Evolutionary conservation across 1,140 invertebrate genomes (phyloP).

Genomic region (Pemphigus obesinymphae): DNA sequence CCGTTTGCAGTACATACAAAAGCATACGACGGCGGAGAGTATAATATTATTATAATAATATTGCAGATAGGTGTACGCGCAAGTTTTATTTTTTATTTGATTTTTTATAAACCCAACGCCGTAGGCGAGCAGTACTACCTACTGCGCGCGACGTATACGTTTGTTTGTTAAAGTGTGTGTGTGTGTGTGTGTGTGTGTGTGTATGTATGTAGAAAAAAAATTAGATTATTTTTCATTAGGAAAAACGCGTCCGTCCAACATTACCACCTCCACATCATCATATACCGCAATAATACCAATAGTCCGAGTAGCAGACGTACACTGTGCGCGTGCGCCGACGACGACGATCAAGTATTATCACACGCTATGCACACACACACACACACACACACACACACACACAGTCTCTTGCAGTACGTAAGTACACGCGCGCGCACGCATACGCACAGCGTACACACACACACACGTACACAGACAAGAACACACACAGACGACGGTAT

Average conservation of each 20-base stretch:
- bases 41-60: no score
- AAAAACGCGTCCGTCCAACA: not conserved
- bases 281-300: not conserved
- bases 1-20: not conserved
- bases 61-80: not conserved
- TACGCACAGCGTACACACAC: not conserved
- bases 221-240: conserved; percentile 1
- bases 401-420: no score
- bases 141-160: not conserved
- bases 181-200: not conserved
- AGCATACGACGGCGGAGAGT: no score
- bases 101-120: not conserved
- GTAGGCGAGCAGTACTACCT: not conserved
- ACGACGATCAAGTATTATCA: not conserved
- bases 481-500: not conserved
- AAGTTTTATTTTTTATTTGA: not conserved
- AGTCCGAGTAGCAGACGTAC: not conserved
- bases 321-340: not conserved
- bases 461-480: no score
- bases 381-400: not conserved
- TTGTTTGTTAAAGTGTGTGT: not conserved
- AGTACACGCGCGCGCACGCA: not conserved
- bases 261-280: not conserved
- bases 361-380: not conserved
- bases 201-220: not conserved